Evolutionary conservation across 2,113 vertebrate genomes (phyloP).

Genomic region (Pachycephala philippinensis): DNA sequence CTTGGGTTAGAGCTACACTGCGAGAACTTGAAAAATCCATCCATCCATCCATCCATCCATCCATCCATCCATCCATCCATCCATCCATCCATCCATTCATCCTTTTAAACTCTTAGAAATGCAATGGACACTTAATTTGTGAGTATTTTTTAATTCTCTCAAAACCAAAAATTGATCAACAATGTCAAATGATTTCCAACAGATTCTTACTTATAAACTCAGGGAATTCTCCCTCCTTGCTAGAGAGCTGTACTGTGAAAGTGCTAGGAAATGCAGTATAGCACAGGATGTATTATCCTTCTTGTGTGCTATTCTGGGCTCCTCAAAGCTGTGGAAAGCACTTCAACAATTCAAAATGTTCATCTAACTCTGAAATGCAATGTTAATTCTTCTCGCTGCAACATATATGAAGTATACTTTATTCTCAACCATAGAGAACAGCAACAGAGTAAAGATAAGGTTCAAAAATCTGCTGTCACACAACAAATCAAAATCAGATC

Average conservation of each 20-base stretch:
- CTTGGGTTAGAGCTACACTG: background rate
- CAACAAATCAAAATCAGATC: background rate
- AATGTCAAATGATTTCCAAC: background rate
- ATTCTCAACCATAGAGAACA: background rate
- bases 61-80: too few species aligned
- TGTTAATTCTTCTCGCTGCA: background rate
- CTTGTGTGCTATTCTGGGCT: background rate
- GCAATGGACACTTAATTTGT: background rate
- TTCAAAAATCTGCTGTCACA: background rate
- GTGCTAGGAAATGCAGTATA: background rate
- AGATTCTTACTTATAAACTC: background rate
- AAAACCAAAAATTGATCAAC: background rate
- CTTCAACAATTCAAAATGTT: background rate
- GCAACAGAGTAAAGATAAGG: background rate
- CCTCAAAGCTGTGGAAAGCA: background rate
- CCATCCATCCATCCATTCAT: too few species aligned
- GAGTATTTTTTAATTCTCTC: background rate
- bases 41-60: too few species aligned
- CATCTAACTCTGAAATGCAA: background rate
- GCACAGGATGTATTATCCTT: background rate
- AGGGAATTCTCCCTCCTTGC: background rate
- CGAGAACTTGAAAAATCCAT: background rate
- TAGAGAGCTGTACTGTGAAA: background rate
- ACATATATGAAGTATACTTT: background rate
- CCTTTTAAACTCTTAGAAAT: background rate